Evolutionary conservation across 23 tunicate genomes (phyloP).

Genomic region (Trididemnum miniatum): DNA sequence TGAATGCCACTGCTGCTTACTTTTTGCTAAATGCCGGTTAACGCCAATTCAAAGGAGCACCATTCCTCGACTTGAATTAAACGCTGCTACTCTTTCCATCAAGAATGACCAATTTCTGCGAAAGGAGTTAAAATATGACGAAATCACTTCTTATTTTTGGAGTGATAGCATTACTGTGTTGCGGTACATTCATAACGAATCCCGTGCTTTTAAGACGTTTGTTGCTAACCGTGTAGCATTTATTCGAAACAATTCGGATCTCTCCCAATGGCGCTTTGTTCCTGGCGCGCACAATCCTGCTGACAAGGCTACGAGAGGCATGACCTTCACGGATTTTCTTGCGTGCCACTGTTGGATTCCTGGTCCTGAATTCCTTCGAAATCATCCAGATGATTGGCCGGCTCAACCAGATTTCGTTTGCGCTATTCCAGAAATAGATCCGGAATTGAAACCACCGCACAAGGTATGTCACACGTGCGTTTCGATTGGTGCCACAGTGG

Average conservation of each 20-base stretch:
- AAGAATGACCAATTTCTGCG: slow-evolving; percentile 21
- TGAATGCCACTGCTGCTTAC: slow-evolving; percentile 25
- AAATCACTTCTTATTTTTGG: slow-evolving; percentile 26
- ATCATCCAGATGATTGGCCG: too few relatives aligned
- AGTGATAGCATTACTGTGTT: slow-evolving; percentile 49
- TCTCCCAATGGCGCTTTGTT: slow-evolving; percentile 39
- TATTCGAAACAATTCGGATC: background rate
- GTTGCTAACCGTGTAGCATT: slow-evolving; percentile 47
- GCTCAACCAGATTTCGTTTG: too few relatives aligned
- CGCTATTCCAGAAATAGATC: too few relatives aligned
- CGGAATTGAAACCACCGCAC: too few relatives aligned
- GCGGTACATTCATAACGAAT: slow-evolving; percentile 34
- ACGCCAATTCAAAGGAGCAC: slow-evolving; percentile 34
- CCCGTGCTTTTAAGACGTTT: slow-evolving; percentile 26
- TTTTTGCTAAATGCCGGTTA: slow-evolving; percentile 38
- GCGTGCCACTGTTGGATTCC: too few relatives aligned
- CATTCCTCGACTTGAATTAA: slow-evolving; percentile 39
- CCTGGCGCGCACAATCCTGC: slow-evolving; percentile 30
- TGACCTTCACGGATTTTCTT: too few relatives aligned
- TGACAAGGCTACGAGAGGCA: slow-evolving; percentile 21
- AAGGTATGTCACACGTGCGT: too few relatives aligned
- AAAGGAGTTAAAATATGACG: slow-evolving; percentile 18
- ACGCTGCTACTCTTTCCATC: slow-evolving; percentile 37
- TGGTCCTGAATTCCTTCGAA: too few relatives aligned
- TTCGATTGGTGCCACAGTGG: too few relatives aligned